phyloP scores from a whole-genome alignment of 2,797 vertebrate species.

The Karalla daura region DNA sequence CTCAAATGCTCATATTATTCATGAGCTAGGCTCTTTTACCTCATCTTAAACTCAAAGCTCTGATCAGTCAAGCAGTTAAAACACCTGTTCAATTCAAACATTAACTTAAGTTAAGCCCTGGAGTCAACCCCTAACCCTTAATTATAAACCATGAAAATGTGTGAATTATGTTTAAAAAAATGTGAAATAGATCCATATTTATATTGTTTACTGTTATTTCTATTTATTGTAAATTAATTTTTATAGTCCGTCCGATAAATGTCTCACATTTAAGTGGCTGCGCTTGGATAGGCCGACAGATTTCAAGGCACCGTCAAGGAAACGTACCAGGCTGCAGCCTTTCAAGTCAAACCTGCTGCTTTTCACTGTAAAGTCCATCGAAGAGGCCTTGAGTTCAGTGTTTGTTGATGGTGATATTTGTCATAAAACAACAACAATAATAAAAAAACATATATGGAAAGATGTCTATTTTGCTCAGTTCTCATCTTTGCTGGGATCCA shows the following conservation, averaged over 20 bases:
- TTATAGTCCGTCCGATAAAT: constrained; percentile 38
- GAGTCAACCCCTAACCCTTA: constrained; percentile 30
- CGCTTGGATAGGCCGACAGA: constrained; percentile 28
- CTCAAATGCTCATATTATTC: constrained; percentile 30
- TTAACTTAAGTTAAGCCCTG: constrained; percentile 6
- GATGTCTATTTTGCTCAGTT: constrained; percentile 58
- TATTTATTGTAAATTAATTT: constrained; percentile 87
- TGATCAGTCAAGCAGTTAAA: constrained; percentile 29
- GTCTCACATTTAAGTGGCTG: constrained; percentile 37
- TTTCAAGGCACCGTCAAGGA: constrained; percentile 37
- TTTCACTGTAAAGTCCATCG: constrained; percentile 65
- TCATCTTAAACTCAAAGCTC: constrained; percentile 48
- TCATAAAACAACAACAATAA: constrained; percentile 75
- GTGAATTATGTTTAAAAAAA: constrained; percentile 65
- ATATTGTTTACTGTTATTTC: constrained; percentile 75
- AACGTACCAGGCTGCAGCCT: constrained; percentile 62
- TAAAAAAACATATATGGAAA: constrained; percentile 55
- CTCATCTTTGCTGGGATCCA: not conserved
- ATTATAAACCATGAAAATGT: constrained; percentile 39
- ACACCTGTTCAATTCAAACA: constrained; percentile 25
- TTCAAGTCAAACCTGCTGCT: constrained; percentile 58
- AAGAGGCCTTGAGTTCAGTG: constrained; percentile 79
- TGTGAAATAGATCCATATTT: constrained; percentile 78
- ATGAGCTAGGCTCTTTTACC: constrained; percentile 55
- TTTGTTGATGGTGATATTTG: constrained; percentile 90